These are phyloP conservation scores for Struthio camelus DNA, from an alignment of 2,113 vertebrate genomes.

Conservation along the genomic window DNA sequence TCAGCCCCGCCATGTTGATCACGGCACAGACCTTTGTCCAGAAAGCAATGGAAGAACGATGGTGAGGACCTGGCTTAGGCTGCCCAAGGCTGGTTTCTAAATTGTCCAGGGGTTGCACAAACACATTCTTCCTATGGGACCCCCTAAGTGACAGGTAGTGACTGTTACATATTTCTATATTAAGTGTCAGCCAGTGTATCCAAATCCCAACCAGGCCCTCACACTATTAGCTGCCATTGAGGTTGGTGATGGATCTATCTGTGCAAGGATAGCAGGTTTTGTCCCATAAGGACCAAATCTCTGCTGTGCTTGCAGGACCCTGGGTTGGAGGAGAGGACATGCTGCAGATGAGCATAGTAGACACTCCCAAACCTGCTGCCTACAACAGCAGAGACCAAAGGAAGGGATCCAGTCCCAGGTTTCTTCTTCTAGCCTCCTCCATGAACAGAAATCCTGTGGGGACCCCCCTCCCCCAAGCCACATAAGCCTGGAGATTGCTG, in stretches of 20 bases:
- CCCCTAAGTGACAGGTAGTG: background rate
- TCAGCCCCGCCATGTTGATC: slow-evolving; percentile 28
- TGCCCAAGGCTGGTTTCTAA: background rate
- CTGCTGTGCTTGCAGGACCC: background rate
- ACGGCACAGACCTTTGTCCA: slow-evolving; percentile 47
- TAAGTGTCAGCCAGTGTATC: background rate
- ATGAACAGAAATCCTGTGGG: background rate
- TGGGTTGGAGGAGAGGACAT: background rate
- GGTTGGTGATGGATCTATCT: background rate
- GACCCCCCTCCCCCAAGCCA: background rate
- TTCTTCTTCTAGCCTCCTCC: background rate
- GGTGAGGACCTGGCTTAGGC: slow-evolving; percentile 28
- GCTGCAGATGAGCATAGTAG: background rate
- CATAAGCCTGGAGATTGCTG: background rate
- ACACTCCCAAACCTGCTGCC: background rate
- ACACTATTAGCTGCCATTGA: background rate
- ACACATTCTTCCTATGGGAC: background rate
- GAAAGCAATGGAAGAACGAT: slow-evolving; percentile 59
- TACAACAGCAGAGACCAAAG: background rate
- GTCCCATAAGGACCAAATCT: background rate
- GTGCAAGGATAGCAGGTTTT: background rate
- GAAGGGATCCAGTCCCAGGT: background rate
- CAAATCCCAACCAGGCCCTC: background rate
- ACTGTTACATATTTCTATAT: background rate
- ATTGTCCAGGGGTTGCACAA: background rate